Evolutionary conservation across 2,113 vertebrate genomes (phyloP).

Genomic region (Hippocampus abdominalis): DNA sequence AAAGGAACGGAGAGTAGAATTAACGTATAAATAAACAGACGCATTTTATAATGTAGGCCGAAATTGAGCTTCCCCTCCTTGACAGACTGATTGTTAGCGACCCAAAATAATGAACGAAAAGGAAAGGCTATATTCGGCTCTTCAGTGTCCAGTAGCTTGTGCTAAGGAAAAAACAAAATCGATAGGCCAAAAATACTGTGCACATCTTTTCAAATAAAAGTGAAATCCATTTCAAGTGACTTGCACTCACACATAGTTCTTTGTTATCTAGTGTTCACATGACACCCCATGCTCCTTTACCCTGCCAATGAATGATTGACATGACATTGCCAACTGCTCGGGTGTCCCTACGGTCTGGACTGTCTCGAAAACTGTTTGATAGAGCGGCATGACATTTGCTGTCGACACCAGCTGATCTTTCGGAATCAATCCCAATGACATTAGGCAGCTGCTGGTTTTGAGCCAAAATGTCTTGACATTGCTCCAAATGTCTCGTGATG

Average conservation of each 20-base stretch:
- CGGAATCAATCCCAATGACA: constrained; percentile 4
- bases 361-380: not conserved
- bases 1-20: too few relatives aligned
- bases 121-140: too few relatives aligned
- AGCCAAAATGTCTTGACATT: constrained; percentile 4
- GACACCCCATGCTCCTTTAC: not conserved
- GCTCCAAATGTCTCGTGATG: not conserved
- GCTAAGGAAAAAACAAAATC: too few relatives aligned
- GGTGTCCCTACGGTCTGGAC: not conserved
- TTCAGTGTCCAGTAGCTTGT: too few relatives aligned
- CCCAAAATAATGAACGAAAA: not conserved
- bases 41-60: too few relatives aligned
- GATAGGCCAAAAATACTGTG: too few relatives aligned
- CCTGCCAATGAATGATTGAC: not conserved
- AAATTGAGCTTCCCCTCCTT: too few relatives aligned
- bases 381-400: constrained; percentile 6
- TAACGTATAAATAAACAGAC: too few relatives aligned
- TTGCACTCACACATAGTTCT: not conserved
- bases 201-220: too few relatives aligned
- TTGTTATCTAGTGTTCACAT: not conserved
- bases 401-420: not conserved
- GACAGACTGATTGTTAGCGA: too few relatives aligned
- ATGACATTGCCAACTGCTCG: not conserved
- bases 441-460: constrained; percentile 5
- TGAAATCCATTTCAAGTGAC: not conserved